These are phyloP conservation scores for Stratiolaelaps scimitus DNA, from an alignment of 1,140 invertebrate genomes.

Conservation along the genomic window DNA sequence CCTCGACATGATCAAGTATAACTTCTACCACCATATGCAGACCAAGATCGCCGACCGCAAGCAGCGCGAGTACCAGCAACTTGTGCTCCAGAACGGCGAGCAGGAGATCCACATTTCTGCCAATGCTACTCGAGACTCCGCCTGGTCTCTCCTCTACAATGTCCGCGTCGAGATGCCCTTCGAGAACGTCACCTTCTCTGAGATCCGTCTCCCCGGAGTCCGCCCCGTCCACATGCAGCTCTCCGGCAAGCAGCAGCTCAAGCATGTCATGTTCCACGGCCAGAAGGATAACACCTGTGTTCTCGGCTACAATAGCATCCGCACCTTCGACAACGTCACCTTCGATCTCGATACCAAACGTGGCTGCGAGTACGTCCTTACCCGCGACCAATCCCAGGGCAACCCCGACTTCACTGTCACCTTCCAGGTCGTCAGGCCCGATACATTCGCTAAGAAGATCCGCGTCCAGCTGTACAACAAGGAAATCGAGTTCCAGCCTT, in stretches of 20 bases:
- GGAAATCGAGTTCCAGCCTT: neutral
- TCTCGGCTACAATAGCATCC: neutral
- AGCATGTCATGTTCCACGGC: neutral
- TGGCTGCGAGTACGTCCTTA: constrained; percentile 13
- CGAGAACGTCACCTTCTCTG: constrained; percentile 10
- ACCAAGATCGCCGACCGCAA: neutral
- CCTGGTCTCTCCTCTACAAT: constrained; percentile 8
- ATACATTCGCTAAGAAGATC: neutral
- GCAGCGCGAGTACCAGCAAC: neutral
- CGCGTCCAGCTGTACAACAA: neutral
- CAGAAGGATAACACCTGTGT: neutral
- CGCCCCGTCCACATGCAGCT: constrained; percentile 11
- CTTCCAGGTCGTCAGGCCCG: neutral
- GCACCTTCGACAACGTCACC: constrained; percentile 13
- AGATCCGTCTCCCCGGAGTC: constrained; percentile 10
- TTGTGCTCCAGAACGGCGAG: neutral
- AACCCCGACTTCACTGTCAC: constrained; percentile 2
- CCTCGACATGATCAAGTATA: neutral
- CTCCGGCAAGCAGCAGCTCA: constrained; percentile 8
- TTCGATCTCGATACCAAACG: neutral
- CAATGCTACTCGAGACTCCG: neutral
- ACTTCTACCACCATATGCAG: constrained; percentile 2
- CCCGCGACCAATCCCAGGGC: neutral
- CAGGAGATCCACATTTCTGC: constrained; percentile 19
- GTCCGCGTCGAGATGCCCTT: constrained; percentile 21